A percentile compares a stretch with the other conserved stretches of the same genome.
These are phyloP conservation scores for Philhelius pedissequus DNA, from an alignment of 2,888 invertebrate genomes.

Conservation along the genomic window DNA sequence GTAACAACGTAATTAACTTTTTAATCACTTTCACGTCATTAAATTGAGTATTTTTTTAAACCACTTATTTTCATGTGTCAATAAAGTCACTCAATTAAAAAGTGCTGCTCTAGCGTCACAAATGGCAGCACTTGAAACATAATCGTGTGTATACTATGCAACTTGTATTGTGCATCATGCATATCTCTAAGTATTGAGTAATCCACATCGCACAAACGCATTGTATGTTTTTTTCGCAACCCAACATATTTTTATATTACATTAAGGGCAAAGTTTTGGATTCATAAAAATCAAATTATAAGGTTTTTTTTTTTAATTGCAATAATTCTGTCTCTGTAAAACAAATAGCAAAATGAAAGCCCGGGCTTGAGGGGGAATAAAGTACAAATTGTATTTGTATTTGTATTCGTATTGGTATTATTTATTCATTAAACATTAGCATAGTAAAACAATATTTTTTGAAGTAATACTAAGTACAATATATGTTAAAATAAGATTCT, in stretches of 20 bases:
- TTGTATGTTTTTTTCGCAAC: not conserved
- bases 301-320: not conserved
- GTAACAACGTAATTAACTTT: not conserved
- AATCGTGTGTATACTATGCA: not conserved
- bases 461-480: no score
- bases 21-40: not conserved
- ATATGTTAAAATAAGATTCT: no score
- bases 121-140: constrained; percentile 12
- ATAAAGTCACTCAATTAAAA: constrained; percentile 18
- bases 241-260: not conserved
- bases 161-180: not conserved
- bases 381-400: no score
- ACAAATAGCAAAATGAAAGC: no score
- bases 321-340: no score
- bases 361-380: no score
- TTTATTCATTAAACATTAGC: no score
- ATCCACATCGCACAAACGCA: not conserved
- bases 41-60: not conserved
- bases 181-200: constrained; percentile 22
- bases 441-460: no score
- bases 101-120: constrained; percentile 7
- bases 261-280: not conserved
- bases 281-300: not conserved
- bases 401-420: no score
- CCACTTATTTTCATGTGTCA: constrained; percentile 1